phyloP scores from a whole-genome alignment of 2,797 vertebrate genomes.

The Tauraco hartlaubi region DNA sequence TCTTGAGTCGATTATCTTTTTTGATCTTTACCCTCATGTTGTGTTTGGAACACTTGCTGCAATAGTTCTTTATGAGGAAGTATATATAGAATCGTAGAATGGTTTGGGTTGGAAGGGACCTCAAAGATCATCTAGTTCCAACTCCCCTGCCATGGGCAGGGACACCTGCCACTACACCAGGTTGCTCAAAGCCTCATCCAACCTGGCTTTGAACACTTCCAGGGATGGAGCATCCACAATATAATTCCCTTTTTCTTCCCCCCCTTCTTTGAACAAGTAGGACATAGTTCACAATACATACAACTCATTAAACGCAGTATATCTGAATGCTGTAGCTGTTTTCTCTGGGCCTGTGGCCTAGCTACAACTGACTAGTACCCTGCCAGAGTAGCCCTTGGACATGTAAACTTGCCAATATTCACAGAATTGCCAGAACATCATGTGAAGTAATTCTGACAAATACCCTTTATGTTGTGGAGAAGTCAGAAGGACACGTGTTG shows the following conservation, averaged over 20 bases:
- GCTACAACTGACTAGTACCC: not conserved
- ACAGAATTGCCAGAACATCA: not conserved
- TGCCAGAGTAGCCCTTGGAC: not conserved
- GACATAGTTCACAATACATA: not conserved
- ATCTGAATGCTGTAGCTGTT: not conserved
- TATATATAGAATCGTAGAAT: not conserved
- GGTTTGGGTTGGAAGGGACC: no score
- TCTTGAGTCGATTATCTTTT: not conserved
- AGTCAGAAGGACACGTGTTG: not conserved
- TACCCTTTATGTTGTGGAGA: not conserved
- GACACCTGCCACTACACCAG: no score
- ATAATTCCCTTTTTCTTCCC: not conserved
- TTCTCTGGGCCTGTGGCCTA: not conserved
- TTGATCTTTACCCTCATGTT: not conserved
- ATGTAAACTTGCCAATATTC: not conserved
- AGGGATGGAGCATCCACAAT: no score
- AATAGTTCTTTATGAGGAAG: not conserved
- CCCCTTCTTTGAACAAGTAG: not conserved
- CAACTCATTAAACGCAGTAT: fast-evolving
- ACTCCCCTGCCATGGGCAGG: no score
- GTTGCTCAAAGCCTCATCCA: no score
- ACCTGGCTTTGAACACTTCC: no score
- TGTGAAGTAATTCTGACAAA: not conserved
- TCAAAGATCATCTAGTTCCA: no score
- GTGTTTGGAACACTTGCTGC: not conserved